Evolutionary conservation across 2,888 invertebrate species (phyloP), one percentile per base, ranked within the genome.

Genomic region (Sympetrum striolatum): DNA sequence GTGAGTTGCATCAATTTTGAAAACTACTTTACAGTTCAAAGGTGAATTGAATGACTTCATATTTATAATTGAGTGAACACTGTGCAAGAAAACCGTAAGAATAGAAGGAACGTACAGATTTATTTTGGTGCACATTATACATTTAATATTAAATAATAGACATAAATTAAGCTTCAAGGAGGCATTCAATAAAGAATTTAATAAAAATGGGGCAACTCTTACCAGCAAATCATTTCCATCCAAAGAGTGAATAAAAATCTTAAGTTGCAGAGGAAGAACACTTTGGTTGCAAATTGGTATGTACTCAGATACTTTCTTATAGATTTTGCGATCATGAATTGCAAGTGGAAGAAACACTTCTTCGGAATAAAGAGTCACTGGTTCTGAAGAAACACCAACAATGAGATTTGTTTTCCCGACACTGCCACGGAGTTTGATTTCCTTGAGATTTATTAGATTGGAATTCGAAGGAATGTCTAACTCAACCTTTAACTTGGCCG

Each of bases 401-500:
- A 37, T 22, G n/a, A 86, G 60, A 15, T 86, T 86, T 14, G 86
- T 86, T 37, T 60, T 5, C n/a, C 60, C 86, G 22, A 86, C 60
- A 64, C 35, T 25, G 35, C 86, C 86, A 86, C 22, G n/a, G 1
- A 86, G 86, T 15, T 31, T 3, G 14, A 86, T 60, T 86, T 86
- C 86, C 37, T 86, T 35, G 2, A 86, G 86, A 58, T 64, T 10
- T 37, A 64, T 64, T 3, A 18, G 37, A 8, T 86, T 60, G n/a
- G 86, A 86, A 35, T n/a, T 86, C 22, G 37, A 15, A 39, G 86
- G 86, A 25, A 86, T 58, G 31, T 86, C 86, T 37, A 86, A 86
- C 12, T 86, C 86, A 60, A 86, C 60, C 60, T 14, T 86, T 37
- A 86, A 64, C n/a, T 37, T 37, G 37, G 86, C 86, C 2, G 86